Percentiles rank a stretch among this genome's conserved stretches.
Conservation (phyloP, 2,888 invertebrate species). For the Drosophila ezoana region DNA sequence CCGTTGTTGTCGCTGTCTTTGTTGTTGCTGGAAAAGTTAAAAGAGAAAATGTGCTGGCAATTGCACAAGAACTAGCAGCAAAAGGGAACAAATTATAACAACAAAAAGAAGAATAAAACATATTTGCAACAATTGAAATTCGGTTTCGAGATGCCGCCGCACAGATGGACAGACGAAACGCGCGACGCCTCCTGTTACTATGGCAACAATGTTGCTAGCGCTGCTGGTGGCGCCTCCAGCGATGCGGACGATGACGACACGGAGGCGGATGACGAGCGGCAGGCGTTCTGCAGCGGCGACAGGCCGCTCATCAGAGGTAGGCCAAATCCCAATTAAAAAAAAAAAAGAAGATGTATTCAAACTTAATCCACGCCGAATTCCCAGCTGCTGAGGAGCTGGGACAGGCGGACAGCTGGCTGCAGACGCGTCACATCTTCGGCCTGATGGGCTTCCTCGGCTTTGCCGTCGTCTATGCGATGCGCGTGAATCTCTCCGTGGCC, state of each 20-base stretch:
- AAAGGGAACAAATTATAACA: background rate
- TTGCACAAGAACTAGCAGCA: conserved; percentile 49
- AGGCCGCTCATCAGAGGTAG: conserved; percentile 61
- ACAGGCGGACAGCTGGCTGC: conserved; percentile 82
- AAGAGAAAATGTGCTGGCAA: conserved; percentile 70
- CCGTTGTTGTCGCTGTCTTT: conserved; percentile 6
- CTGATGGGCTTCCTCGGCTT: conserved; percentile 95
- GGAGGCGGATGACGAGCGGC: conserved; percentile 69
- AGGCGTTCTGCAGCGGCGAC: conserved; percentile 60
- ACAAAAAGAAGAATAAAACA: background rate
- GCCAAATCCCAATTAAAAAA: background rate
- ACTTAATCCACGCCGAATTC: background rate
- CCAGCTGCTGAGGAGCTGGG: conserved; percentile 41
- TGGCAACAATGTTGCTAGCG: conserved; percentile 53
- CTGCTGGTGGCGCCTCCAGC: conserved; percentile 47
- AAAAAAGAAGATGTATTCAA: background rate
- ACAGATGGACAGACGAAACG: conserved; percentile 69
- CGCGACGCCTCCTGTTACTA: conserved; percentile 70
- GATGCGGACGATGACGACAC: conserved; percentile 65
- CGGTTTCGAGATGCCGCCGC: conserved; percentile 55
- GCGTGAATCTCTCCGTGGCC: conserved; percentile 96
- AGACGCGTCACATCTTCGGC: conserved; percentile 91
- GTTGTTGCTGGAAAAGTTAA: conserved; percentile 28
- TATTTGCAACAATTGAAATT: background rate
- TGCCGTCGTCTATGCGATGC: conserved; percentile 95